Conservation (phyloP, 2,797 vertebrate species). For the Gila robusta region DNA sequence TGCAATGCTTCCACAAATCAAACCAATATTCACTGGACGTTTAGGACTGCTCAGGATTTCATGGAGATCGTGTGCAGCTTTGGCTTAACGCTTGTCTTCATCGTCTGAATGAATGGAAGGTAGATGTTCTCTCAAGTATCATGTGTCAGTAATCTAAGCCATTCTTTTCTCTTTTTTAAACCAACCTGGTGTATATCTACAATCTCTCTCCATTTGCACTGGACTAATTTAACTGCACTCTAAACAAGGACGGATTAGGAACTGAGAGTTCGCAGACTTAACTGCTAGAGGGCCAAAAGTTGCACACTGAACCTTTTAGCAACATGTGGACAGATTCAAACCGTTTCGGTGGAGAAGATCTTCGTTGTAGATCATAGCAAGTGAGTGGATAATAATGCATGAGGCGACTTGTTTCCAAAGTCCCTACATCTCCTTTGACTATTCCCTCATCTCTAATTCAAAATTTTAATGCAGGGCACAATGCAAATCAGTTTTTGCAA, state of each 20-base stretch:
- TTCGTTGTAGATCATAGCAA: neutral
- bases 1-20: too few relatives aligned
- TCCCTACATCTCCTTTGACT: neutral
- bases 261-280: neutral
- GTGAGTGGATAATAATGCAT: neutral
- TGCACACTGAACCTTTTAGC: too few relatives aligned
- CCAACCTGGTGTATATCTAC: too few relatives aligned
- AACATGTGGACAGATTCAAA: neutral
- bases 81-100: too few relatives aligned
- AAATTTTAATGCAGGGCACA: fast-evolving
- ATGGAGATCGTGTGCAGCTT: too few relatives aligned
- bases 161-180: too few relatives aligned
- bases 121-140: too few relatives aligned
- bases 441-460: neutral
- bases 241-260: neutral
- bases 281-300: too few relatives aligned
- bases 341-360: neutral
- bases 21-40: too few relatives aligned
- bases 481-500: neutral
- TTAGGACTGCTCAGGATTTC: too few relatives aligned
- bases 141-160: too few relatives aligned
- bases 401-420: neutral
- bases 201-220: neutral
- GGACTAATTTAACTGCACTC: neutral
- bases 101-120: too few relatives aligned